Conservation (phyloP, 2,113 vertebrate species). For the Etheostoma cragini region DNA sequence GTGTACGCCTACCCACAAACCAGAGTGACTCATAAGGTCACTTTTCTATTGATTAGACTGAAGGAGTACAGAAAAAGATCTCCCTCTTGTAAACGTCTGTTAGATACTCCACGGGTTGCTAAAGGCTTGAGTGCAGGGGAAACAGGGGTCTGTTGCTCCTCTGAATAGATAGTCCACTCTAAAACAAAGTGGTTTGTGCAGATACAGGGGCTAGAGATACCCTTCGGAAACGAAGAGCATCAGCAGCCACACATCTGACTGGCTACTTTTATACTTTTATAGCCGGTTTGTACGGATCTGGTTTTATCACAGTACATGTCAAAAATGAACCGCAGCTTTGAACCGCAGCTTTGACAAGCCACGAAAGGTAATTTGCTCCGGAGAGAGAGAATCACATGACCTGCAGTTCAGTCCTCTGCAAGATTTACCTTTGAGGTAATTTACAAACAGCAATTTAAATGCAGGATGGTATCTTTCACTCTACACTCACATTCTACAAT, state of each 20-base stretch:
- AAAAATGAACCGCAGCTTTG: constrained; percentile 37
- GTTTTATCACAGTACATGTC: constrained; percentile 1
- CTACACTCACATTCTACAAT: constrained; percentile 22
- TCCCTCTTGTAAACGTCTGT: constrained; percentile 71
- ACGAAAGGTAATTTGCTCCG: constrained; percentile 48
- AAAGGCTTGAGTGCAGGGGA: constrained; percentile 71
- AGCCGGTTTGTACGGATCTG: background rate
- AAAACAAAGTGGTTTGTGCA: constrained; percentile 61
- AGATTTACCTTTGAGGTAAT: constrained; percentile 37
- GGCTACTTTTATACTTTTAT: constrained; percentile 34
- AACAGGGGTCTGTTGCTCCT: constrained; percentile 58
- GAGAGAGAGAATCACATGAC: constrained; percentile 41
- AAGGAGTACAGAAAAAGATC: constrained; percentile 77
- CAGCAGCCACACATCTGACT: constrained; percentile 7
- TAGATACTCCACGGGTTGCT: constrained; percentile 75
- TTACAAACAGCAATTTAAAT: constrained; percentile 49
- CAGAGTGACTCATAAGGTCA: constrained; percentile 72
- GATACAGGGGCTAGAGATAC: constrained; percentile 57
- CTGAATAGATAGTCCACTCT: constrained; percentile 69
- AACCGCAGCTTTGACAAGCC: constrained; percentile 21
- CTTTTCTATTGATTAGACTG: constrained; percentile 72
- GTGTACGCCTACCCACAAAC: constrained; percentile 33
- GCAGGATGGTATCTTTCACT: constrained; percentile 21
- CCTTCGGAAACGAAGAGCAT: constrained; percentile 54
- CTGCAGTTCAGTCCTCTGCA: constrained; percentile 35